Evolutionary conservation across 1,140 invertebrate genomes (phyloP).

Genomic region (Leptinotarsa defecta): DNA sequence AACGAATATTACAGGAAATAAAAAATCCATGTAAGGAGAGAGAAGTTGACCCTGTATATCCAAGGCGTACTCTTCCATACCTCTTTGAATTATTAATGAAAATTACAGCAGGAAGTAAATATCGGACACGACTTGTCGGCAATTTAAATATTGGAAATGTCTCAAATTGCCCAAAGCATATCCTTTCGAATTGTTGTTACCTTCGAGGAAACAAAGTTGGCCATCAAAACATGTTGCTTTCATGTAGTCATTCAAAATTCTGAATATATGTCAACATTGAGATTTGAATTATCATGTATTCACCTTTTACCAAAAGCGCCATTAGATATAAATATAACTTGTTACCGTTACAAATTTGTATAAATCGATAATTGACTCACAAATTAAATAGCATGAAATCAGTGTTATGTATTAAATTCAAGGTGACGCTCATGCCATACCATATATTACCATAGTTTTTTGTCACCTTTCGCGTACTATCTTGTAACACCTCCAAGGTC

Average conservation of each 20-base stretch:
- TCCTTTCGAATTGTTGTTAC: too few relatives aligned
- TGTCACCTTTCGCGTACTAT: neutral
- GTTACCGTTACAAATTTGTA: too few relatives aligned
- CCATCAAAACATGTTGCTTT: too few relatives aligned
- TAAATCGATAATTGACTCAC: neutral
- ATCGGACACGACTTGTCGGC: too few relatives aligned
- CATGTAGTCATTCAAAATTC: too few relatives aligned
- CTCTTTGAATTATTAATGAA: slow-evolving; percentile 6
- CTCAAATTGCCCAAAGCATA: too few relatives aligned
- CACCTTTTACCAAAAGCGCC: too few relatives aligned
- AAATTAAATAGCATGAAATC: slow-evolving; percentile 12
- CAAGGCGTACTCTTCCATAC: neutral
- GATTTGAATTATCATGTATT: too few relatives aligned
- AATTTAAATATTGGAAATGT: too few relatives aligned
- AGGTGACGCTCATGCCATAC: neutral
- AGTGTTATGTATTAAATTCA: slow-evolving; percentile 16
- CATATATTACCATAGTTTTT: neutral
- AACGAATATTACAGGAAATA: neutral
- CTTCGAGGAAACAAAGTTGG: too few relatives aligned
- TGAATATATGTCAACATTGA: too few relatives aligned
- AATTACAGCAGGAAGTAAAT: neutral
- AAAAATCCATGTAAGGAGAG: neutral
- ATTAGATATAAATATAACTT: too few relatives aligned
- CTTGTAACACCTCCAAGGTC: neutral
- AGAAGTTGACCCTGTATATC: neutral